phyloP scores from a whole-genome alignment of 2,113 vertebrate genomes.

The Albula glossodonta region DNA sequence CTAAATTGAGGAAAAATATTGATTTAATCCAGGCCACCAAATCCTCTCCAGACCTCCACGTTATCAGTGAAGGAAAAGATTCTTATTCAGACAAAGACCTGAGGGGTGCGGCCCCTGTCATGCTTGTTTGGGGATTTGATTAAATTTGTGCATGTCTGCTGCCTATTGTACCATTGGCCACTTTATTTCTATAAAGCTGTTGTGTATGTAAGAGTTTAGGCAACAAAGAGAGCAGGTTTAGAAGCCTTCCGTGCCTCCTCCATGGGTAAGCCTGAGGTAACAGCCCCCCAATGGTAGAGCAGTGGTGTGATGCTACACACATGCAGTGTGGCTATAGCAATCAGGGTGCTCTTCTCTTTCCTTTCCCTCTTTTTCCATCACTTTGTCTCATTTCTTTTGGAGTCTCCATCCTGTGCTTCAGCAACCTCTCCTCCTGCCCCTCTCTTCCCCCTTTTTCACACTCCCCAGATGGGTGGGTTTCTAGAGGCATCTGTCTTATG shows the following conservation, averaged over 20 bases:
- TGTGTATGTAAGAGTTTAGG: background rate
- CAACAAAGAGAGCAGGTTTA: background rate
- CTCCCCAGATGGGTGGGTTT: background rate
- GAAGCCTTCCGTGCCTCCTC: background rate
- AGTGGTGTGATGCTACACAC: background rate
- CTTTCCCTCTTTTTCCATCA: background rate
- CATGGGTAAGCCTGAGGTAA: background rate
- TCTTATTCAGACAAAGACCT: too few relatives aligned
- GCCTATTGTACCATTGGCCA: background rate
- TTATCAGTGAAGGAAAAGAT: too few relatives aligned
- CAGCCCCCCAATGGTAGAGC: background rate
- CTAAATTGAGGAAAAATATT: background rate
- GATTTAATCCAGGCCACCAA: background rate
- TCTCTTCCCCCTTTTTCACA: background rate
- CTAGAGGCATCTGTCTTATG: background rate
- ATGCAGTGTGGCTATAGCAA: background rate
- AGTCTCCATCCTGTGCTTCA: background rate
- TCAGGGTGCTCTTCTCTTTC: background rate
- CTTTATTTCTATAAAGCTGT: background rate
- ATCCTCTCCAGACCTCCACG: too few relatives aligned
- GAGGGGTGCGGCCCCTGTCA: constrained; percentile 1
- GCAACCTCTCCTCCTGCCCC: background rate
- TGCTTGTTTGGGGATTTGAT: constrained; percentile 34
- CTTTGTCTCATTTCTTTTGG: background rate
- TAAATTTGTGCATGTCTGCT: constrained; percentile 8